Evolutionary conservation across 2,888 invertebrate genomes (phyloP).

Genomic region (Melikaiella ostensackeni): DNA sequence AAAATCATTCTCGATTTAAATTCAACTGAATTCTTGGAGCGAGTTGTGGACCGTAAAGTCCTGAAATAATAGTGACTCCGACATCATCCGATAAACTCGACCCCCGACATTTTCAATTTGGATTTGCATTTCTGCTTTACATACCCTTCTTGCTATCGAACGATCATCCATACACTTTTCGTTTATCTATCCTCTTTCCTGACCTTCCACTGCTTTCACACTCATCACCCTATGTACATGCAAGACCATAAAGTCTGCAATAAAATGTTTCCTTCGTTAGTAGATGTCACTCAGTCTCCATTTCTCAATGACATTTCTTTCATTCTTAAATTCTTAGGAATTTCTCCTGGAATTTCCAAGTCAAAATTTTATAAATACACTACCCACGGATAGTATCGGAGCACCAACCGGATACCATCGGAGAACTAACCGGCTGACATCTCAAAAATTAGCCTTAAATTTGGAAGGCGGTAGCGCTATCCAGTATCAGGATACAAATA

Average conservation of each 20-base stretch:
- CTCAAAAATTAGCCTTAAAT: no score
- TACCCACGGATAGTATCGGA: no score
- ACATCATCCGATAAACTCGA: neutral
- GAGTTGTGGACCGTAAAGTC: constrained; percentile 9
- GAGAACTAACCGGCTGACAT: no score
- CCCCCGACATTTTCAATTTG: constrained; percentile 13
- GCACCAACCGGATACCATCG: no score
- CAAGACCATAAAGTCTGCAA: neutral
- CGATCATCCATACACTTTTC: neutral
- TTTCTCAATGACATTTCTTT: no score
- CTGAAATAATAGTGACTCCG: neutral
- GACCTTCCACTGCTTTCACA: neutral
- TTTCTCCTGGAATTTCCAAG: no score
- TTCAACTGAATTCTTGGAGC: neutral
- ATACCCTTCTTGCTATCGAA: neutral
- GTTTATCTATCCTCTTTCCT: neutral
- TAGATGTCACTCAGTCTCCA: no score
- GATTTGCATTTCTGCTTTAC: constrained; percentile 17
- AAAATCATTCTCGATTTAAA: neutral
- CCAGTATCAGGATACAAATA: no score
- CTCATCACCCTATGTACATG: neutral
- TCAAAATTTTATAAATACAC: no score
- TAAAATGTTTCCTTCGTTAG: neutral
- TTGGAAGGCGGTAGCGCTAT: no score
- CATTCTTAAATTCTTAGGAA: no score